Evolutionary conservation across 2,113 vertebrate genomes (phyloP), one percentile per base, ranked within the genome.

Genomic region (Vulpes vulpes): DNA sequence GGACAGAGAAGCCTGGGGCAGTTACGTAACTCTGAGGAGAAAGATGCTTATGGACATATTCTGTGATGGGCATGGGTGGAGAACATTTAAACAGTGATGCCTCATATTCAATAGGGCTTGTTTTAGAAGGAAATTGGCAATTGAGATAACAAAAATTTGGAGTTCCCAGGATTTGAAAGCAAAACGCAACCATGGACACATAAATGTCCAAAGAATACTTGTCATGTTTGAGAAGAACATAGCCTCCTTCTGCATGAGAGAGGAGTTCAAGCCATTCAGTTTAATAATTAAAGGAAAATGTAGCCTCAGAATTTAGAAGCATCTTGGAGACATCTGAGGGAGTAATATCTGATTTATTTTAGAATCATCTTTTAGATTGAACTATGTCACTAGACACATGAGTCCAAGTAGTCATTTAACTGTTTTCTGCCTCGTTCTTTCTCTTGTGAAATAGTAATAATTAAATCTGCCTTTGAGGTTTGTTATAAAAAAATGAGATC

Each of bases 351-450:
- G 14, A 32, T 76, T 25, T 67, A 82, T 12, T 7, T 49, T 80
- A 79, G 88, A 93, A 81, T 49, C 57, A 57, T 69, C 59, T 91
- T 94, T 78, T 62, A 43, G 53, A 53, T 57, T 88, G 91, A 64
- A 97, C 62, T 87, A 35, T 67, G 55, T 38, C 83, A 83, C 32
- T 15, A 25, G 16, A 12, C 35, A 78, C 35, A 38, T 23, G 11
- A 88, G 51, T 53, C 12, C 6, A 73, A 57, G 64, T 23, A 83
- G 74, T 14, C 32, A 51, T 35, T 83, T 69, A 82, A 49, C 20
- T 76, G 32, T 25, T 43, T 53, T 43, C 4, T 78, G 57, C 71
- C 51, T 67, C 25, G 49, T 87, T 69, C n/a, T 69, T 82, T 83
- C 30, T 25, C 55, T 53, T 35, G 14, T 78, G 53, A 94, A 96